phyloP scores from a whole-genome alignment of 1,140 invertebrate species.

The Tenebrio molitor region DNA sequence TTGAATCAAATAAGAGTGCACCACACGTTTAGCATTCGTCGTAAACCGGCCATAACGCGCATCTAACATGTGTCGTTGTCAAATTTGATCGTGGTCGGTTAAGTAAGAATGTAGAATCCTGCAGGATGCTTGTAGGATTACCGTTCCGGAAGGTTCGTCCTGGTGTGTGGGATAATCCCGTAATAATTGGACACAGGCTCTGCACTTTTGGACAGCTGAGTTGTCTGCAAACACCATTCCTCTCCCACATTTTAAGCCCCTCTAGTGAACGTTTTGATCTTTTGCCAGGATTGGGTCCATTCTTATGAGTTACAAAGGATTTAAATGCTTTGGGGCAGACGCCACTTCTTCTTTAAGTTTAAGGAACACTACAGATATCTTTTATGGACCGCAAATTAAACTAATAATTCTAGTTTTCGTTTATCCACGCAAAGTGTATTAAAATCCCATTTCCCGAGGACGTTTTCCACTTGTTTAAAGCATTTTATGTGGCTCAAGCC shows the following conservation, averaged over 20 bases:
- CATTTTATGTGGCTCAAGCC: conserved; percentile 18
- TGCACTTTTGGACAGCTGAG: conserved; percentile 29
- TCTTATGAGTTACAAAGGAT: conserved; percentile 2
- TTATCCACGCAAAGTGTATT: not conserved
- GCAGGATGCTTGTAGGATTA: conserved; percentile 21
- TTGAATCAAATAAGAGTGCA: not conserved
- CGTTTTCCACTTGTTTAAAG: conserved; percentile 3
- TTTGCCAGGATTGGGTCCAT: conserved; percentile 5
- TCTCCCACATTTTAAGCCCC: conserved; percentile 5
- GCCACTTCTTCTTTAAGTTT: too few relatives aligned
- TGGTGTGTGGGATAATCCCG: conserved; percentile 13
- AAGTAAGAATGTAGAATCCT: conserved; percentile 17
- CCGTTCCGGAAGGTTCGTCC: conserved; percentile 14
- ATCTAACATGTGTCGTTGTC: not conserved
- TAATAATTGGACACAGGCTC: conserved; percentile 37
- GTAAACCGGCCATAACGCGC: not conserved
- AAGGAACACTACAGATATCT: not conserved
- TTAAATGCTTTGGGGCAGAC: not conserved
- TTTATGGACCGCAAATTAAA: not conserved
- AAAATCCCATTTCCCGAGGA: conserved; percentile 1
- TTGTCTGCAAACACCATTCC: conserved; percentile 22
- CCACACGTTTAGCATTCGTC: not conserved
- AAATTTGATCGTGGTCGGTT: conserved; percentile 28
- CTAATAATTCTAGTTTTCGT: conserved; percentile 20
- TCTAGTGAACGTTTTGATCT: conserved; percentile 13